These are phyloP conservation scores for Drosophila birchii DNA, from an alignment of 2,888 invertebrate species.

Conservation along the genomic window DNA sequence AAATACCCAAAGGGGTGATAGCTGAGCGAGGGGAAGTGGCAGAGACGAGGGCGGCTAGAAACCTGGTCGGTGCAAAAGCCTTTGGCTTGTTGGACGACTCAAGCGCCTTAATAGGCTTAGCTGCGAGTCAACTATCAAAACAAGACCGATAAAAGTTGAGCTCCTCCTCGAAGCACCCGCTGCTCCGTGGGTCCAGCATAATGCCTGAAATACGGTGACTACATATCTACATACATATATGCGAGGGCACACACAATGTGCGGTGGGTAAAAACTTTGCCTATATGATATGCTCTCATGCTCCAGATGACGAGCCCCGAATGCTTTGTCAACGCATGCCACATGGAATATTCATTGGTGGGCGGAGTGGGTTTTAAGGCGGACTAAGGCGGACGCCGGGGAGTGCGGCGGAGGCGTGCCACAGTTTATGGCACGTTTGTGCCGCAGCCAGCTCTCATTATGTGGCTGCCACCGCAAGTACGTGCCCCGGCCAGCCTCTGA, in stretches of 20 bases:
- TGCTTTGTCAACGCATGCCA: slow-evolving; percentile 68
- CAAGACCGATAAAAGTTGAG: slow-evolving; percentile 70
- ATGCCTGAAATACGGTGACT: slow-evolving; percentile 10
- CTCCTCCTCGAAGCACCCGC: slow-evolving; percentile 16
- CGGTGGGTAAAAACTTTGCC: slow-evolving; percentile 33
- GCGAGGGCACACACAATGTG: slow-evolving; percentile 11
- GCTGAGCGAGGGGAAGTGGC: background rate
- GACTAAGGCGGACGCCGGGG: background rate
- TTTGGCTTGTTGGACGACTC: slow-evolving; percentile 71
- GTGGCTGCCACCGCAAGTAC: slow-evolving; percentile 35
- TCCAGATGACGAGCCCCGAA: slow-evolving; percentile 64
- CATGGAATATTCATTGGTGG: slow-evolving; percentile 37
- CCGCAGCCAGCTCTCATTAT: slow-evolving; percentile 44
- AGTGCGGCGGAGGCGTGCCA: slow-evolving; percentile 16
- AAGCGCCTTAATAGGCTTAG: slow-evolving; percentile 78
- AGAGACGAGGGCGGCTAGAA: slow-evolving; percentile 47
- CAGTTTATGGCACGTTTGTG: slow-evolving; percentile 60
- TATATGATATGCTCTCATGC: slow-evolving; percentile 62
- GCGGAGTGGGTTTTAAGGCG: background rate
- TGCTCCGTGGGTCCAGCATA: slow-evolving; percentile 22
- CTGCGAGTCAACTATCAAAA: slow-evolving; percentile 76
- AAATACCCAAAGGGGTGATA: background rate
- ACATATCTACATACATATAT: slow-evolving; percentile 9
- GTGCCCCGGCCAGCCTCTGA: slow-evolving; percentile 41
- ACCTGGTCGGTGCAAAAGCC: slow-evolving; percentile 71